A percentile compares a stretch with the other conserved stretches of the same genome.
Conservation (phyloP, 2,888 invertebrate genomes). For the Epinotia brunnichana region DNA sequence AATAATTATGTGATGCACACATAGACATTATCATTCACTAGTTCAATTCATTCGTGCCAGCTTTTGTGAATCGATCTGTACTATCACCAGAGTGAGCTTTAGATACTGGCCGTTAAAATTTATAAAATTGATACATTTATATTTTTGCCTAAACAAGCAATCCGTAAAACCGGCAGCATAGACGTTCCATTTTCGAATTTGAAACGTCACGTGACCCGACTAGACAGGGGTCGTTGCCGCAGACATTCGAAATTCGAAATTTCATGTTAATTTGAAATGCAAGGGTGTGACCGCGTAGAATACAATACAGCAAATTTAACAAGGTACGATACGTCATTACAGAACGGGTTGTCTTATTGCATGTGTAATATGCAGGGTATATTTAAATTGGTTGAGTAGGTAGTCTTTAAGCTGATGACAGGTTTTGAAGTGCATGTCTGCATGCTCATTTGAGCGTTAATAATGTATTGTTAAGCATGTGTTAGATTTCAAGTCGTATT, state of each 20-base stretch:
- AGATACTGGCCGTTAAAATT: background rate
- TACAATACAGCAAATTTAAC: conserved; percentile 49
- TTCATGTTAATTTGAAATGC: conserved; percentile 65
- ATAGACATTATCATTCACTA: too few species aligned
- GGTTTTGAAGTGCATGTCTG: conserved; percentile 45
- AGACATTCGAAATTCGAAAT: conserved; percentile 63
- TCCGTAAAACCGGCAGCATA: conserved; percentile 49
- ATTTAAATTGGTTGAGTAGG: conserved; percentile 46
- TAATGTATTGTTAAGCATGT: conserved; percentile 49
- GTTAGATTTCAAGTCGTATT: conserved; percentile 33
- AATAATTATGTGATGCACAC: too few species aligned
- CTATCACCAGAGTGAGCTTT: background rate
- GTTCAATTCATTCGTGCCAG: too few species aligned
- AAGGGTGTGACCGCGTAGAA: conserved; percentile 63
- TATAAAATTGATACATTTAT: background rate
- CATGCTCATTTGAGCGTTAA: conserved; percentile 52
- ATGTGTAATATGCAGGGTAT: conserved; percentile 45
- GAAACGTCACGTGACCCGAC: conserved; percentile 55
- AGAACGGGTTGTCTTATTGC: conserved; percentile 30
- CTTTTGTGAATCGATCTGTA: too few species aligned
- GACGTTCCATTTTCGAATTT: conserved; percentile 45
- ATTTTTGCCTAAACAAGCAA: conserved; percentile 30
- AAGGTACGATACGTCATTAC: conserved; percentile 43
- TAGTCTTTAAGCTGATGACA: conserved; percentile 49
- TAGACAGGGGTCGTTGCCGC: conserved; percentile 62